Base-by-base conservation (phyloP, 2,113 vertebrate genomes). In the Panthera tigris region DNA sequence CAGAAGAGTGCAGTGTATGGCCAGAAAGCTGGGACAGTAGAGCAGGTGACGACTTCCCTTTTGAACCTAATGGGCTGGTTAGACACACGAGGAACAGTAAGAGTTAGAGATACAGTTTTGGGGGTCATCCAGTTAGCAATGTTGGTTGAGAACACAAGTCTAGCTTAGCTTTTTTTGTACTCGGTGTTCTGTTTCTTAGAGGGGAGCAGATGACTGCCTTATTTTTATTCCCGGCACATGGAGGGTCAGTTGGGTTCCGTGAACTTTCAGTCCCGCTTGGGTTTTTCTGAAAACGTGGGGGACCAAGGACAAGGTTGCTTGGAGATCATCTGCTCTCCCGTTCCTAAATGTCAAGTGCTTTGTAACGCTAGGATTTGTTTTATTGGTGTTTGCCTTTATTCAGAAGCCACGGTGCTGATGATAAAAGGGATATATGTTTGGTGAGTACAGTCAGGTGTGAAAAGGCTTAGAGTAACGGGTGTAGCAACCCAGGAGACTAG, bases 211-310 rank as follows among this genome's bases (percentile, higher is more conserved):
- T 90, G 96, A 89, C 68, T 45, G 61, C 5, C 82, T 90, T 87
- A 52, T 93, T 93, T 94, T 94, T 95, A 66, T 94, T 96, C 63
- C 73, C n/a, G 50, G 82, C 74, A 92, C 90, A 94, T 96, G 95
- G 94, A 91, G 36, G 89, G 65, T 91, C 45, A 63, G 3, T 65
- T 92, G 89, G 73, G 68, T 29, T 89, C 89, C 31, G 33, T n/a
- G 14, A 48, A 91, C 73, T 45, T 1, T 9, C 95, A 79, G 79
- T 87, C 84, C 36, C 84, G 5, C 39, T 93, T 83, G 45, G 84
- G 65, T 96, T 97, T 96, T 97, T 94, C 27, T 33, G 84, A 48
- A 93, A 89, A 36, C 36, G 10, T 41, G 23, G 29, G 76, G 18
- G 15, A 5, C 21, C 0, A 0, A 19, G 57, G 71, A 50, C 88